phyloP scores from a whole-genome alignment of 2,797 vertebrate genomes.

The Tenualosa ilisha region DNA sequence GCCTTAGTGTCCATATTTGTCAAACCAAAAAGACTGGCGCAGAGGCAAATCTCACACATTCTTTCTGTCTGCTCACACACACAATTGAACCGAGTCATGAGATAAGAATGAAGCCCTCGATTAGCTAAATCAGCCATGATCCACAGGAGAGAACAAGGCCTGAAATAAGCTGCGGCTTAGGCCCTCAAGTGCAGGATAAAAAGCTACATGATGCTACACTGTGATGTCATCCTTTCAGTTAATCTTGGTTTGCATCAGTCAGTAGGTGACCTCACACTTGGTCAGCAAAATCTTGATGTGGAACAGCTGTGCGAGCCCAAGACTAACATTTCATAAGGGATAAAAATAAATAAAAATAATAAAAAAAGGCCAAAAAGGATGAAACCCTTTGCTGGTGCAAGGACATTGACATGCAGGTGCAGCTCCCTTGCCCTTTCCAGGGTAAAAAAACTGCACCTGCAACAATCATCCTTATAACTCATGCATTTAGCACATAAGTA shows the following conservation, averaged over 20 bases:
- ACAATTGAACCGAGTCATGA: neutral
- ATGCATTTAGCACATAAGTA: neutral
- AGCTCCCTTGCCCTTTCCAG: neutral
- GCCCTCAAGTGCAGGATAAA: constrained; percentile 4
- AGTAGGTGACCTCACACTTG: neutral
- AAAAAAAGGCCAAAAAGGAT: neutral
- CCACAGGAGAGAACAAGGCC: constrained; percentile 10
- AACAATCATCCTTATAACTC: neutral
- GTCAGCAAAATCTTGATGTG: neutral
- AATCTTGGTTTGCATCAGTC: constrained; percentile 1
- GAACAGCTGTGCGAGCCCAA: neutral
- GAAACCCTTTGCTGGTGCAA: neutral
- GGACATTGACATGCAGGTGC: neutral
- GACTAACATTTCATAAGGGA: neutral
- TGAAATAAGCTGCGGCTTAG: constrained; percentile 1
- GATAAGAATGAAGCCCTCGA: neutral
- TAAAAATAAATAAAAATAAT: too few relatives aligned
- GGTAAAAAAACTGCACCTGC: neutral
- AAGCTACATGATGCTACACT: neutral
- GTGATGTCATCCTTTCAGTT: constrained; percentile 11
- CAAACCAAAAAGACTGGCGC: neutral
- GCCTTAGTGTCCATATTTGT: neutral
- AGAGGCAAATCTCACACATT: neutral
- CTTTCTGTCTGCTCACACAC: constrained; percentile 8
- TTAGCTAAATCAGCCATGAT: constrained; percentile 22